Evolutionary conservation across 2,113 vertebrate genomes (phyloP).

Genomic region (Ranitomeya imitator): DNA sequence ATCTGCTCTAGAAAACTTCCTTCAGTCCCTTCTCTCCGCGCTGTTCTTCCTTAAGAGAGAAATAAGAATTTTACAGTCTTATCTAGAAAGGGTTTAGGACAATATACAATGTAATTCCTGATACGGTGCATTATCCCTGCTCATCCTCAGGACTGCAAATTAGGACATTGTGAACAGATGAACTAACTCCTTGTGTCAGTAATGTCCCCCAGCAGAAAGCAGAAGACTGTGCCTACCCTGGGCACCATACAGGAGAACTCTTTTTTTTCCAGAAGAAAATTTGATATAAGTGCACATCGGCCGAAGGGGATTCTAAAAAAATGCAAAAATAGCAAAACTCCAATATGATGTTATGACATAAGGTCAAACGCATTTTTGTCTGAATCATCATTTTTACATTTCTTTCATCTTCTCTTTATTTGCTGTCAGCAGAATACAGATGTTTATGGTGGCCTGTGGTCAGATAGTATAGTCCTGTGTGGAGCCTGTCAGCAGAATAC

Average conservation of each 20-base stretch:
- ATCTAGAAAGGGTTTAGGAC: neutral
- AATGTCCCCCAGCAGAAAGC: neutral
- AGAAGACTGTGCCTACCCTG: neutral
- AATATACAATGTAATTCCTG: neutral
- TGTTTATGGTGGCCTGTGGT: too few species aligned
- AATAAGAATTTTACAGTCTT: neutral
- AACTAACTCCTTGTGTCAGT: neutral
- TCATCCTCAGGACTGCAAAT: neutral
- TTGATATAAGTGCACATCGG: too few species aligned
- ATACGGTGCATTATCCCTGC: neutral
- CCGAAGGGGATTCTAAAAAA: neutral
- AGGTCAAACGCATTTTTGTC: too few species aligned
- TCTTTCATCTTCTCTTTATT: neutral
- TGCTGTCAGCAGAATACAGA: too few species aligned
- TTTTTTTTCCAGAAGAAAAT: too few species aligned
- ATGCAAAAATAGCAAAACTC: neutral
- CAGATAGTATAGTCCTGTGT: too few species aligned
- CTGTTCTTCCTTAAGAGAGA: conserved; percentile 19
- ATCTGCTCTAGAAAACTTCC: conserved; percentile 43
- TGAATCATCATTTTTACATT: too few species aligned
- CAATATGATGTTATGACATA: neutral
- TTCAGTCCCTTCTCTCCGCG: neutral
- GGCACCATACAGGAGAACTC: too few species aligned
- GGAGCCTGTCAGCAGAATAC: too few species aligned
- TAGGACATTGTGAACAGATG: neutral